Evolutionary conservation across 2,113 vertebrate species (phyloP).

Genomic region (Elephas maximus): DNA sequence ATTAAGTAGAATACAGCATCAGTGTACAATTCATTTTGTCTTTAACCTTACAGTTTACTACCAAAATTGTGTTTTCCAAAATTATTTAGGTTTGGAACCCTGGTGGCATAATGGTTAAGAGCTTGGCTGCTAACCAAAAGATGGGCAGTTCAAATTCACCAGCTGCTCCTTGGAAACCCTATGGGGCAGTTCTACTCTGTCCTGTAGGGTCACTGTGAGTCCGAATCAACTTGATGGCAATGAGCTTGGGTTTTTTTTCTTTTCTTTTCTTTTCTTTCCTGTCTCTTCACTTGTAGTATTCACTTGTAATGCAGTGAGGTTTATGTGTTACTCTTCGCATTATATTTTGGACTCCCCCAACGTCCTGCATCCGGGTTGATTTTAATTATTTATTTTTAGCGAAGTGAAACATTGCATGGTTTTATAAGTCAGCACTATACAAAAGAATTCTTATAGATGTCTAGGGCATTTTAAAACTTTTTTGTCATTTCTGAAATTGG

Average conservation of each 20-base stretch:
- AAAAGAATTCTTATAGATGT: neutral
- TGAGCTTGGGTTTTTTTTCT: too few relatives aligned
- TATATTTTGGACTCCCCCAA: neutral
- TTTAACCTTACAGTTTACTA: neutral
- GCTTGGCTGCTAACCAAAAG: too few relatives aligned
- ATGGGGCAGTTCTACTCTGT: too few relatives aligned
- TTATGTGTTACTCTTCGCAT: neutral
- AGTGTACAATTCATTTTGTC: neutral
- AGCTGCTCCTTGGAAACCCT: too few relatives aligned
- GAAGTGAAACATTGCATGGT: neutral
- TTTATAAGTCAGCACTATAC: neutral
- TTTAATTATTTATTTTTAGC: neutral
- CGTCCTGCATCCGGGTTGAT: neutral
- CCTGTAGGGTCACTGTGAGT: too few relatives aligned
- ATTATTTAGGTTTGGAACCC: neutral
- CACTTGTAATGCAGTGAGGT: neutral
- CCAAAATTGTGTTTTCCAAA: neutral
- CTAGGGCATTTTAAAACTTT: neutral
- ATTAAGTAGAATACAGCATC: neutral
- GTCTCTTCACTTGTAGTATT: neutral
- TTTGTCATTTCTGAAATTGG: neutral
- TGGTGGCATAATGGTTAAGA: too few relatives aligned
- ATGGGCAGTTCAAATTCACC: too few relatives aligned
- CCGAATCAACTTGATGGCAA: too few relatives aligned
- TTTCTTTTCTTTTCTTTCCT: too few relatives aligned